Base-by-base conservation (phyloP, 2,888 invertebrate genomes). In the Halictus ligatus region DNA sequence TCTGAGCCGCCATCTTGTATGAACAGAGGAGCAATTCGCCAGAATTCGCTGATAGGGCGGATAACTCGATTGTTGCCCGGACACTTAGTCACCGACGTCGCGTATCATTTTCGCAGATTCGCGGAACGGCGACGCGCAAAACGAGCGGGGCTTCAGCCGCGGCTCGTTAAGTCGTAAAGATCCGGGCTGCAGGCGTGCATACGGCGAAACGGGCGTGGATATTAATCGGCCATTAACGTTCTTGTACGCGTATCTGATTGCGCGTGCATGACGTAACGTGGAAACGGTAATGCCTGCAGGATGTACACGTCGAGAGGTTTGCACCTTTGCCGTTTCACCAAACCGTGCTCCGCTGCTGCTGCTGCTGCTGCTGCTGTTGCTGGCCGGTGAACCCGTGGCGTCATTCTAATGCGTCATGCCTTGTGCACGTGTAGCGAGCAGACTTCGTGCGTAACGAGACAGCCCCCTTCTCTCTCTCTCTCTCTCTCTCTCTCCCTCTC, bases 331-430 rank as follows among this genome's bases (percentile, higher is more conserved):
- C 75, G 84, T 85, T 87, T 84, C 87, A 79, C 72, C 85, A 74
- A 82, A 83, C 72, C 80, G 84, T 84, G 60, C 58, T 58, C 58
- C 12, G n/a, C 12, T 58, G n/a, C 58, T 58, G 58, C 58, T 46
- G 46, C 46, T 58, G n/a, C 64, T 60, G n/a, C n/a, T 58, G n/a
- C 58, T 58, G 58, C 54, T 54, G 58, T 29, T 67, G 81, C 46
- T 72, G 81, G 78, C 76, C 76, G 69, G 84, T 78, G 83, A 85
- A 87, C 83, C 78, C 80, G 77, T 40, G 60, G 74, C 89, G 78
- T 88, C 89, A 88, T 91, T 89, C 89, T 78, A 85, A 90, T 89
- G 90, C 90, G 89, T 90, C 89, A 87, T 90, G 86, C 77, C 81
- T 25, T 84, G 75, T 80, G 85, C 85, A 81, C 87, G 88, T 86